These are phyloP conservation scores for Scaptomyza montana DNA, from an alignment of 1,140 invertebrate species.

Conservation along the genomic window DNA sequence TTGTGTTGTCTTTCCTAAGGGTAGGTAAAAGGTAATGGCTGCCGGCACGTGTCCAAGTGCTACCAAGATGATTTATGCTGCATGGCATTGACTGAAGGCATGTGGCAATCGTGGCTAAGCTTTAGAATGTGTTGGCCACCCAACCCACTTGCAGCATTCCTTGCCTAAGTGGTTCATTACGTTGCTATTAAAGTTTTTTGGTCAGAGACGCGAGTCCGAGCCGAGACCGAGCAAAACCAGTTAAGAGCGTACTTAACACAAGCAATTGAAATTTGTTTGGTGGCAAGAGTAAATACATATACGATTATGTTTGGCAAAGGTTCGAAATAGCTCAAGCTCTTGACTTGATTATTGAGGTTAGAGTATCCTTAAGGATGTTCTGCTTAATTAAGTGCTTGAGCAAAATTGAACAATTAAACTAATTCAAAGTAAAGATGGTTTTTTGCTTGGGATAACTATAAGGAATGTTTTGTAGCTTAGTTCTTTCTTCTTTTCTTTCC, in stretches of 20 bases:
- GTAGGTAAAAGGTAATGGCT: conserved; percentile 47
- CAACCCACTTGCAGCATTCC: neutral
- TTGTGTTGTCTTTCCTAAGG: neutral
- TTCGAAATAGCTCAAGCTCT: conserved; percentile 37
- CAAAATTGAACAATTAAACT: conserved; percentile 24
- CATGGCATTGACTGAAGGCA: conserved; percentile 76
- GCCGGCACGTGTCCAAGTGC: conserved; percentile 75
- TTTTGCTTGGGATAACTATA: no score
- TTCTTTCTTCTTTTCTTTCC: no score
- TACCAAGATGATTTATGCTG: conserved; percentile 71
- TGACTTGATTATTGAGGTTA: conserved; percentile 37
- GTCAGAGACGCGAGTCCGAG: neutral
- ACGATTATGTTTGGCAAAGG: conserved; percentile 27
- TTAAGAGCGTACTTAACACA: conserved; percentile 12
- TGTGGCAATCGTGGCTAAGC: conserved; percentile 35
- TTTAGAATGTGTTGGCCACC: no score
- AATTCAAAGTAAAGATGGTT: neutral
- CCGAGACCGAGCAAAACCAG: no score
- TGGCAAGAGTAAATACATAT: neutral
- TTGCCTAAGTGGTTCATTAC: conserved; percentile 21
- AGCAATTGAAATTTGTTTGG: conserved; percentile 1
- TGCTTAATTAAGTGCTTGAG: conserved; percentile 1
- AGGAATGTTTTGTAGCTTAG: no score
- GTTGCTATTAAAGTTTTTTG: conserved; percentile 17
- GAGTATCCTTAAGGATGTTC: neutral